These are phyloP conservation scores for Parotocinclus haroldoi DNA, from an alignment of 2,797 vertebrate species.

Conservation along the genomic window DNA sequence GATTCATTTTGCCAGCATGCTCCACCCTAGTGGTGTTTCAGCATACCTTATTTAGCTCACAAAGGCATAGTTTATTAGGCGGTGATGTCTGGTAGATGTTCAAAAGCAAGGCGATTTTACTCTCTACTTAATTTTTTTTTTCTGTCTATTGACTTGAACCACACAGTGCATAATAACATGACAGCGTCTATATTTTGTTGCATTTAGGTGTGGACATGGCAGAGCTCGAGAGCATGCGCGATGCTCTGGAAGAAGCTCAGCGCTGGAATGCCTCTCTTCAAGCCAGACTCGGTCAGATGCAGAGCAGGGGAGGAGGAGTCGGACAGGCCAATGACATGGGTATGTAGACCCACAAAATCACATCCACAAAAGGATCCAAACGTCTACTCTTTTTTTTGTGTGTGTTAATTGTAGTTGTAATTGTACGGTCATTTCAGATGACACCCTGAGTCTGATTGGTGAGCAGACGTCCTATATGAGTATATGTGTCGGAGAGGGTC, in stretches of 20 bases:
- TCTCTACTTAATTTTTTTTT: no score
- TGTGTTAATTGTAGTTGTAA: neutral
- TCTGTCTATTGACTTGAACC: no score
- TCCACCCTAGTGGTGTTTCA: no score
- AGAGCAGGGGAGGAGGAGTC: constrained; percentile 73
- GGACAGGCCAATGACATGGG: constrained; percentile 70
- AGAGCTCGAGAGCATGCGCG: constrained; percentile 70
- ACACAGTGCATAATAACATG: no score
- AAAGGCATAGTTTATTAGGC: no score
- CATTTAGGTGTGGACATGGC: constrained; percentile 37
- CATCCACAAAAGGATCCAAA: no score
- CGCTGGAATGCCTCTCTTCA: constrained; percentile 78
- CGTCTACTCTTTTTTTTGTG: no score
- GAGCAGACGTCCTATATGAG: constrained; percentile 98
- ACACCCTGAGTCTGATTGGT: constrained; percentile 82
- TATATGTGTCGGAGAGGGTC: constrained; percentile 83
- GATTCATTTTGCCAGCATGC: no score
- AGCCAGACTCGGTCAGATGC: constrained; percentile 74
- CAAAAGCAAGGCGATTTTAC: no score
- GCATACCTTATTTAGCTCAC: no score
- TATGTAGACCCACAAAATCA: constrained; percentile 40
- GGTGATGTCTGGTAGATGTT: no score
- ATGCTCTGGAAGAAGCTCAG: constrained; percentile 78
- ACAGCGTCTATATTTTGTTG: no score
- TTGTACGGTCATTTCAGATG: constrained; percentile 64